phyloP scores from a whole-genome alignment of 2,113 vertebrate genomes.

The Daubentonia madagascariensis region DNA sequence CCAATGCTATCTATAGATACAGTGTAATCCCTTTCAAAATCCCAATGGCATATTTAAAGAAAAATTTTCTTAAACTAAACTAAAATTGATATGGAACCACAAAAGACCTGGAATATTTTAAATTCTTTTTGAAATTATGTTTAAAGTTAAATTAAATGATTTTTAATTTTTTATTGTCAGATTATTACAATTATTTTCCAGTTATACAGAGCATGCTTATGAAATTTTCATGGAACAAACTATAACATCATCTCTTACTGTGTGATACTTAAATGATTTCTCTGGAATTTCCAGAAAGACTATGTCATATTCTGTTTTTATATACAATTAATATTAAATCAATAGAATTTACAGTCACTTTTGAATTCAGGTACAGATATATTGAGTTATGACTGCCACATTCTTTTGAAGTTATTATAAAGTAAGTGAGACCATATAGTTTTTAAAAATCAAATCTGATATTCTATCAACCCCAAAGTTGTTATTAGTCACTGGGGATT shows the following conservation, averaged over 20 bases:
- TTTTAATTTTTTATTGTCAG: not conserved
- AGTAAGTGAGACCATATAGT: not conserved
- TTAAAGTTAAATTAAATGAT: not conserved
- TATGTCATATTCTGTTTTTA: not conserved
- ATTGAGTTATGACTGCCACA: not conserved
- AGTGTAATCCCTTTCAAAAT: not conserved
- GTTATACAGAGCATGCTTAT: not conserved
- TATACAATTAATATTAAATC: not conserved
- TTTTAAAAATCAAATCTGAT: constrained; percentile 27
- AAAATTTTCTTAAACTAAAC: not conserved
- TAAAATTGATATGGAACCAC: not conserved
- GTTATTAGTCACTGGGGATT: not conserved
- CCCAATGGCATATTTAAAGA: not conserved
- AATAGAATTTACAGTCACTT: not conserved
- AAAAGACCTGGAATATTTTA: not conserved
- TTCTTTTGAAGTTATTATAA: not conserved
- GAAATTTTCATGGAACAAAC: not conserved
- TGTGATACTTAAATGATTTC: not conserved
- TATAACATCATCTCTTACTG: not conserved
- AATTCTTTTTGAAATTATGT: not conserved
- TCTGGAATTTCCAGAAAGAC: not conserved
- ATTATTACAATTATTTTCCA: not conserved
- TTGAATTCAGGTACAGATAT: not conserved
- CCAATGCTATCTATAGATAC: not conserved
- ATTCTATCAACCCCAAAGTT: not conserved